phyloP scores from a whole-genome alignment of 2,888 invertebrate species.

The Papilio elwesi region DNA sequence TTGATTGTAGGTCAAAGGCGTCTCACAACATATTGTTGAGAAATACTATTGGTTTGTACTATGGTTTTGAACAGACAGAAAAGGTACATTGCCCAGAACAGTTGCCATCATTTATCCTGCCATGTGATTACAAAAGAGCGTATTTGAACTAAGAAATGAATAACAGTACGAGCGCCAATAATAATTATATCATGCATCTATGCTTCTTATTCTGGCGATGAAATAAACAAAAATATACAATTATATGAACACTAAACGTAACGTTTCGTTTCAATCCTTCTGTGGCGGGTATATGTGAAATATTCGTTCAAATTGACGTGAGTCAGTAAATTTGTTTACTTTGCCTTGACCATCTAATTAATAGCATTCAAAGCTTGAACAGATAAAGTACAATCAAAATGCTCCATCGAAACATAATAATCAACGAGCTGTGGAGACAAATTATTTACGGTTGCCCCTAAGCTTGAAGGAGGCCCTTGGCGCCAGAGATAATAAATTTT shows the following conservation, averaged over 20 bases:
- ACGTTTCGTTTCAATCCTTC: conserved; percentile 10
- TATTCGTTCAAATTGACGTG: conserved; percentile 11
- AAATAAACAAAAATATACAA: background rate
- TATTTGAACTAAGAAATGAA: conserved; percentile 10
- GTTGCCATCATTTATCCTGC: background rate
- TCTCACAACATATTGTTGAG: no score
- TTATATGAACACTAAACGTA: conserved; percentile 4
- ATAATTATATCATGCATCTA: conserved; percentile 22
- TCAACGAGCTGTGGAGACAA: conserved; percentile 48
- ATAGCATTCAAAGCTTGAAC: conserved; percentile 3
- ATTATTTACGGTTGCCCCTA: conserved; percentile 55
- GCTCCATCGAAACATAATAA: conserved; percentile 28
- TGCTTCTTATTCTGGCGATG: background rate
- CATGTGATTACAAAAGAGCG: conserved; percentile 18
- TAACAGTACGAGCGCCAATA: background rate
- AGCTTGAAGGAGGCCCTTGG: conserved; percentile 57
- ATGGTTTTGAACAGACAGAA: no score
- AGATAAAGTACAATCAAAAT: background rate
- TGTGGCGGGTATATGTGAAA: background rate
- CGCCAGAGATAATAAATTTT: conserved; percentile 70
- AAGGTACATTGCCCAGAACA: conserved; percentile 1
- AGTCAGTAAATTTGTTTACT: conserved; percentile 2
- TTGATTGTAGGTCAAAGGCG: no score
- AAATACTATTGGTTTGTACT: no score
- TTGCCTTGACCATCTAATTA: background rate